Evolutionary conservation across 37 sponge, comb jelly and placozoan species (phyloP).

Genomic region (Axinella damicornis): DNA sequence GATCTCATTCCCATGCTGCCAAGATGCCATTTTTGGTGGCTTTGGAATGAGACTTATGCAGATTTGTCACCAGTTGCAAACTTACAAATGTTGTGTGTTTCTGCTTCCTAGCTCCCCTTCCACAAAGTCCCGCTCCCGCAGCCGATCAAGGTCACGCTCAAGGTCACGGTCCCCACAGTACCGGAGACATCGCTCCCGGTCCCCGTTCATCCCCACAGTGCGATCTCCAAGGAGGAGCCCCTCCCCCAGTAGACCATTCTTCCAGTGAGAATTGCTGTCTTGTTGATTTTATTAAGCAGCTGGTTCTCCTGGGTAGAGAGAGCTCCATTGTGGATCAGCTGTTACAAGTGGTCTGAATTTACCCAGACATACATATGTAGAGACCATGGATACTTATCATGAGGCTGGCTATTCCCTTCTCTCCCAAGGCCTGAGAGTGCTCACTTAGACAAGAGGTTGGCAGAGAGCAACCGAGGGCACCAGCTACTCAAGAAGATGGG

Average conservation of each 20-base stretch:
- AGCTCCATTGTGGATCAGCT: too few relatives aligned
- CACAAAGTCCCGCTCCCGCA: slow-evolving; percentile 33
- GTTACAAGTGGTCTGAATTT: too few relatives aligned
- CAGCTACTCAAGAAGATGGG: slow-evolving; percentile 91
- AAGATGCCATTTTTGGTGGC: background rate
- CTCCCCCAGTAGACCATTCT: background rate
- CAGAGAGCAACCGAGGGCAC: slow-evolving; percentile 82
- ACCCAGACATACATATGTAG: too few relatives aligned
- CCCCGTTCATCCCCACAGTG: slow-evolving; percentile 73
- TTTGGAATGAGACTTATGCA: background rate
- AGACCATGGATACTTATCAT: too few relatives aligned
- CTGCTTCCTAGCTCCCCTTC: slow-evolving; percentile 35
- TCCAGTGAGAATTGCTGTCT: background rate
- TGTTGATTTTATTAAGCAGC: too few relatives aligned
- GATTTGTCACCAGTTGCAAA: background rate
- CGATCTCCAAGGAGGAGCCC: slow-evolving; percentile 15
- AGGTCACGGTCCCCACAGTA: slow-evolving; percentile 55
- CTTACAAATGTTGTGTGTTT: background rate
- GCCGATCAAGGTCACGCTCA: slow-evolving; percentile 57
- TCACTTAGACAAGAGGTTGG: background rate
- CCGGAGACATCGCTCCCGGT: slow-evolving; percentile 48
- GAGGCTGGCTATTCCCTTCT: background rate
- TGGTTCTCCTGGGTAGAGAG: too few relatives aligned
- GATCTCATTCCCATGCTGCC: background rate
- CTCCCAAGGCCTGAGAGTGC: background rate